Conservation (phyloP, 2,888 invertebrate species). For the Itoplectis maculator region DNA sequence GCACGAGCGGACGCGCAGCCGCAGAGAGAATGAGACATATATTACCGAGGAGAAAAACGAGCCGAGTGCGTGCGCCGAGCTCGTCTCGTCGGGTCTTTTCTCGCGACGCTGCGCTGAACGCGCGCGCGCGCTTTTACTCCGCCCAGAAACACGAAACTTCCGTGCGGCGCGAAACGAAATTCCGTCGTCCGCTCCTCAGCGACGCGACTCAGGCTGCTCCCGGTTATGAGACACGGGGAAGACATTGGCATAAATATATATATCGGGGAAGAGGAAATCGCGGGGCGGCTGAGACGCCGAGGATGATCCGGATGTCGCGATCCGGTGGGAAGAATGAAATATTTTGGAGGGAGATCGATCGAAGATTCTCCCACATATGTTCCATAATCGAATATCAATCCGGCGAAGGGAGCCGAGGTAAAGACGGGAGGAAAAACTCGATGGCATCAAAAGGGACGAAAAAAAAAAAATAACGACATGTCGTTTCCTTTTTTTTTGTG, state of each 20-base stretch:
- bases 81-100: slow-evolving; percentile 45
- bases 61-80: slow-evolving; percentile 59
- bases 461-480: background rate
- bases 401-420: background rate
- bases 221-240: slow-evolving; percentile 10
- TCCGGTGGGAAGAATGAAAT: slow-evolving; percentile 28
- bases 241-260: slow-evolving; percentile 5
- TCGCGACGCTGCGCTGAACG: slow-evolving; percentile 16
- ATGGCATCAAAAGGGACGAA: background rate
- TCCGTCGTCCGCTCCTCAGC: slow-evolving; percentile 67
- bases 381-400: slow-evolving; percentile 4
- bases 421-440: background rate
- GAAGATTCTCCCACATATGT: slow-evolving; percentile 2
- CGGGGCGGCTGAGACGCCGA: no score
- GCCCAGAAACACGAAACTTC: slow-evolving; percentile 80
- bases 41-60: slow-evolving; percentile 52
- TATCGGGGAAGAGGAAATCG: slow-evolving; percentile 43
- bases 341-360: background rate
- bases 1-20: background rate
- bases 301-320: slow-evolving; percentile 56
- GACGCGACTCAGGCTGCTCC: slow-evolving; percentile 10
- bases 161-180: slow-evolving; percentile 74
- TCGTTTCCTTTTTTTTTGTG: background rate
- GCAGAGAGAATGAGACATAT: slow-evolving; percentile 9
- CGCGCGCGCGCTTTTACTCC: slow-evolving; percentile 62